Base-by-base conservation (phyloP, 2,113 vertebrate genomes). In the Zosterops hypoxanthus region DNA sequence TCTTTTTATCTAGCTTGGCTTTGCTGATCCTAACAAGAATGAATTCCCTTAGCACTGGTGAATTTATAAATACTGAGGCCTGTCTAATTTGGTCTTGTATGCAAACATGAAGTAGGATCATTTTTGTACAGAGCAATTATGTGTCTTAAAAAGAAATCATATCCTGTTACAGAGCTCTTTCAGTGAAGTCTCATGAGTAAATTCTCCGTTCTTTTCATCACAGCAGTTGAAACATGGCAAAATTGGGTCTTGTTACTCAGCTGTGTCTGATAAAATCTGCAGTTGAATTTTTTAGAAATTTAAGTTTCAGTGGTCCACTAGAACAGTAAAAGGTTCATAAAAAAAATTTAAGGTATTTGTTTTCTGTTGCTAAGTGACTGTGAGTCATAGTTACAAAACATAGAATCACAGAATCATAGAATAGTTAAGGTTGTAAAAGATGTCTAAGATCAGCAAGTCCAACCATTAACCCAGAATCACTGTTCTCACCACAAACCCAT, bases 21-120 rank as follows among this genome's bases (percentile, higher is more conserved):
- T 91, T 93, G 75, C 93, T 98, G 96, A 98, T 98, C 90, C 90
- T 94, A 97, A 96, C 89, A 96, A 91, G 94, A 98, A 98, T 90
- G 82, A 97, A 98, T 97, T 97, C 87, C 96, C 88, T 89, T 93
- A 95, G 53, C 89, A 86, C 46, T 95, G 71, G 29, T 89, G 94
- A 95, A 95, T 91, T 71, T 86, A 36, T 79, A 95, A 96, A 88
- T 77, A 65, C 59, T 63, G 33, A 91, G 78, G 19, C 52, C 36
- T 68, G 53, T 57, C 39, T 94, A 96, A 83, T 66, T 64, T 55
- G 56, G 63, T 86, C 22, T 55, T 80, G 56, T 76, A 68, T 57
- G 64, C 50, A 85, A 80, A 57, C 75, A 75, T 68, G 41, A 93
- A 82, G 55, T 25, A 65, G 79, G 57, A 65, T 83, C 66, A 66